Conservation (phyloP, 2,113 vertebrate genomes). For the Nematolebias whitei region DNA sequence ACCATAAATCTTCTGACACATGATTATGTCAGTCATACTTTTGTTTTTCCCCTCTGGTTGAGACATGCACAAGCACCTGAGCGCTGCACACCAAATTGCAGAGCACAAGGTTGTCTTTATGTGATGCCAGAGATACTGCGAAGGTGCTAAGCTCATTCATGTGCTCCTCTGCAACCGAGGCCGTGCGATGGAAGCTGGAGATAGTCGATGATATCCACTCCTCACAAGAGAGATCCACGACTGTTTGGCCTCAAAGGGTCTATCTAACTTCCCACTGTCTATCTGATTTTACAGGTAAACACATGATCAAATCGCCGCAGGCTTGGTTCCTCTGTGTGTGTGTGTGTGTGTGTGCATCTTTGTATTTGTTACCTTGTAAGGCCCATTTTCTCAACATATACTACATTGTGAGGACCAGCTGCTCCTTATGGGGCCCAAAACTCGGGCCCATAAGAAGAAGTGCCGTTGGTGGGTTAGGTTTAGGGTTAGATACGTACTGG, state of each 20-base stretch:
- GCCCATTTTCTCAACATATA: no score
- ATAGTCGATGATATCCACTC: conserved; percentile 76
- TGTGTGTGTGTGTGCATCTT: conserved; percentile 62
- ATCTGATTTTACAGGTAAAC: conserved; percentile 77
- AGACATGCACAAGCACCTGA: conserved; percentile 82
- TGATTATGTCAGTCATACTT: conserved; percentile 82
- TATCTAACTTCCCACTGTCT: conserved; percentile 75
- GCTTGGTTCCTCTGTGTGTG: conserved; percentile 30
- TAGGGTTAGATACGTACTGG: no score
- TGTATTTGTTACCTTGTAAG: no score
- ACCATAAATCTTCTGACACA: conserved; percentile 83
- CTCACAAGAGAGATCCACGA: conserved; percentile 63
- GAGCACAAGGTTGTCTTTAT: conserved; percentile 79
- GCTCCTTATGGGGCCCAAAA: no score
- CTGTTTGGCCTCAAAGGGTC: conserved; percentile 63
- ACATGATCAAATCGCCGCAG: conserved; percentile 65
- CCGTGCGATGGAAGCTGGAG: conserved; percentile 61
- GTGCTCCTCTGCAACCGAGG: conserved; percentile 67
- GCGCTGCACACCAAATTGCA: conserved; percentile 73
- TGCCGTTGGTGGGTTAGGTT: no score
- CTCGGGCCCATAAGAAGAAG: no score
- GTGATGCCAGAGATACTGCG: conserved; percentile 73
- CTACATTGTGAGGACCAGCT: no score
- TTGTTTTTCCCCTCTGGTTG: conserved; percentile 80
- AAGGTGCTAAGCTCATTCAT: conserved; percentile 64